A percentile compares a stretch with the other conserved stretches of the same genome.
These are phyloP conservation scores for Ictalurus furcatus DNA, from an alignment of 2,113 vertebrate genomes.

Conservation along the genomic window DNA sequence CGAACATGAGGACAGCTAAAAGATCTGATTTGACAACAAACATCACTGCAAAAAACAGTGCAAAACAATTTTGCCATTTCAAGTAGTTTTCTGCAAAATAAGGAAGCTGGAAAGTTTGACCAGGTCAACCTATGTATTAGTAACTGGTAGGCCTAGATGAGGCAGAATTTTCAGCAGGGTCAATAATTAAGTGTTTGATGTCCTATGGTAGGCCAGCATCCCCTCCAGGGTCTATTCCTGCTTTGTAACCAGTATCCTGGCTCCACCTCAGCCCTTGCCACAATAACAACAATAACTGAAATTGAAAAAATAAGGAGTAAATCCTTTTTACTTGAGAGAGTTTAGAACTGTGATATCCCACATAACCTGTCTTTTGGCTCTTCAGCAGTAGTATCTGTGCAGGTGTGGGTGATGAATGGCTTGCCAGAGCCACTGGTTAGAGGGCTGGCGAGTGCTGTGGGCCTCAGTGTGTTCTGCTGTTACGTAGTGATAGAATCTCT, in stretches of 20 bases:
- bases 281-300: background rate
- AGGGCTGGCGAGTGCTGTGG: constrained; percentile 83
- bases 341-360: background rate
- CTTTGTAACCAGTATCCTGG: background rate
- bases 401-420: constrained; percentile 72
- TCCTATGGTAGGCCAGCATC: background rate
- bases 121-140: background rate
- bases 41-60: no score
- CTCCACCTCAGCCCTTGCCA: background rate
- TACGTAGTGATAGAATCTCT: constrained; percentile 74
- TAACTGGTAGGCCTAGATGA: background rate
- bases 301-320: background rate
- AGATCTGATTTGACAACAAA: no score
- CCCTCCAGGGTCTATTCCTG: background rate
- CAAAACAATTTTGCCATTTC: no score
- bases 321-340: background rate
- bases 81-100: no score
- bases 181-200: background rate
- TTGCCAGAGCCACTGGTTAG: constrained; percentile 67
- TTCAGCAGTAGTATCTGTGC: constrained; percentile 71
- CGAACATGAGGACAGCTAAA: no score
- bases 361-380: constrained; percentile 42
- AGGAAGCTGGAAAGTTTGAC: background rate
- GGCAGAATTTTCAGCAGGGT: background rate
- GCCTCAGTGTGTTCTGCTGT: constrained; percentile 65